A percentile compares a stretch with the other conserved stretches of the same genome.
Conservation (phyloP, 2,888 invertebrate genomes). For the Mythimna albipuncta region DNA sequence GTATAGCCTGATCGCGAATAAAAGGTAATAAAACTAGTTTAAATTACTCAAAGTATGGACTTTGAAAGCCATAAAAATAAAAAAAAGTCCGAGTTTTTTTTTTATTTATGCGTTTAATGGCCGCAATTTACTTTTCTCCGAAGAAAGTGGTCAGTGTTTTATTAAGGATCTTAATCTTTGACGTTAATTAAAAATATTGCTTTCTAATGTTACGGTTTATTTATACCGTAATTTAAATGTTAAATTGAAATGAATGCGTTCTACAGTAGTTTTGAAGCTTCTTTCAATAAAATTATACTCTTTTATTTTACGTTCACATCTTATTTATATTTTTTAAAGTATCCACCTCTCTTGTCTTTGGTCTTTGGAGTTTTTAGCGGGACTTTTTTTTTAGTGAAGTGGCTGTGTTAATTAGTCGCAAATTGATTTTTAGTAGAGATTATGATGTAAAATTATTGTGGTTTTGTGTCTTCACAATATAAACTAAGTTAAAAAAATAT, state of each 20-base stretch:
- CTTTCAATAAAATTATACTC: neutral
- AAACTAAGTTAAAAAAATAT: too few relatives aligned
- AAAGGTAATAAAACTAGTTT: slow-evolving; percentile 3
- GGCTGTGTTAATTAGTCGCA: too few relatives aligned
- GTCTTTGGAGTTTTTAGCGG: too few relatives aligned
- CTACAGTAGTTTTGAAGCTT: neutral
- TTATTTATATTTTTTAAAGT: too few relatives aligned
- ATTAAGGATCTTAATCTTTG: slow-evolving; percentile 15
- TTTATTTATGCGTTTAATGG: slow-evolving; percentile 14
- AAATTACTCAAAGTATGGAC: neutral
- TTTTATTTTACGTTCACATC: neutral
- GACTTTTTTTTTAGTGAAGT: neutral
- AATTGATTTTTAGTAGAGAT: too few relatives aligned
- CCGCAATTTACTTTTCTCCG: slow-evolving; percentile 11
- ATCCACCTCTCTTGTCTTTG: neutral
- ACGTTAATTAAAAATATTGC: neutral
- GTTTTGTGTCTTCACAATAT: too few relatives aligned
- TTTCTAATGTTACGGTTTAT: neutral
- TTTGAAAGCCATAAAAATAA: slow-evolving; percentile 9
- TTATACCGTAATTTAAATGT: neutral
- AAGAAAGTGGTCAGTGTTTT: slow-evolving; percentile 16
- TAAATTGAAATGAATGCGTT: too few relatives aligned
- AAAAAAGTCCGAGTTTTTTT: slow-evolving; percentile 8
- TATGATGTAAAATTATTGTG: too few relatives aligned
- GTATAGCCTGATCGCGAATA: neutral